Percentiles rank a stretch among this genome's conserved stretches.
phyloP scores from a whole-genome alignment of 2,888 invertebrate genomes.

The Agonopterix subpropinquella region DNA sequence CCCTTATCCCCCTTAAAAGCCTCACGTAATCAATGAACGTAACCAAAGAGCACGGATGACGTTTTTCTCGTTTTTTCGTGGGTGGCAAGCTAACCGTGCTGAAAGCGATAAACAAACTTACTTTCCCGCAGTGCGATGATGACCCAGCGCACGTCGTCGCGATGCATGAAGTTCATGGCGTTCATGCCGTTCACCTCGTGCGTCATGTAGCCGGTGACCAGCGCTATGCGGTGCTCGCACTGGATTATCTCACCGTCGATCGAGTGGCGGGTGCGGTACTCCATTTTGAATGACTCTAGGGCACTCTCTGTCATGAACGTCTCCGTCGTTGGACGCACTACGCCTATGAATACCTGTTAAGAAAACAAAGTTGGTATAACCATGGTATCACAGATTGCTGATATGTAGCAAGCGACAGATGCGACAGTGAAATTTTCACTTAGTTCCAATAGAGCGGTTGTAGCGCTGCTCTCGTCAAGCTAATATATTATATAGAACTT shows the following conservation, averaged over 20 bases:
- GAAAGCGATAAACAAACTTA: slow-evolving; percentile 28
- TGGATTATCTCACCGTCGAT: slow-evolving; percentile 92
- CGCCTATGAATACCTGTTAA: slow-evolving; percentile 76
- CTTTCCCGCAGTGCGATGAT: slow-evolving; percentile 88
- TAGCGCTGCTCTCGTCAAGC: no score
- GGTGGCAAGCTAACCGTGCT: no score
- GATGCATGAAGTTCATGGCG: slow-evolving; percentile 92
- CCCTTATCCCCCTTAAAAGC: no score
- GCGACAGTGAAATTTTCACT: no score
- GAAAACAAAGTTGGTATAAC: not conserved
- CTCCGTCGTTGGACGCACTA: slow-evolving; percentile 80
- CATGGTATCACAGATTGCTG: no score
- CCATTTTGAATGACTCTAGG: slow-evolving; percentile 76
- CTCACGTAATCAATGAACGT: no score
- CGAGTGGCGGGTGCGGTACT: slow-evolving; percentile 91
- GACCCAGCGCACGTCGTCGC: slow-evolving; percentile 91
- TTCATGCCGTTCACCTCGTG: slow-evolving; percentile 90
- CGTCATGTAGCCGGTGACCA: slow-evolving; percentile 92
- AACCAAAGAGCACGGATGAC: no score
- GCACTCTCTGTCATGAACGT: slow-evolving; percentile 66
- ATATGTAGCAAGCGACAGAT: no score
- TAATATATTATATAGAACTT: no score
- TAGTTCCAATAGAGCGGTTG: no score
- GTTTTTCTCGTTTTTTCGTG: no score
- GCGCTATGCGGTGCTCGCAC: slow-evolving; percentile 90